Evolutionary conservation across 1,140 invertebrate genomes (phyloP), one percentile per base, ranked within the genome.

Genomic region (Pseudoatta argentina): DNA sequence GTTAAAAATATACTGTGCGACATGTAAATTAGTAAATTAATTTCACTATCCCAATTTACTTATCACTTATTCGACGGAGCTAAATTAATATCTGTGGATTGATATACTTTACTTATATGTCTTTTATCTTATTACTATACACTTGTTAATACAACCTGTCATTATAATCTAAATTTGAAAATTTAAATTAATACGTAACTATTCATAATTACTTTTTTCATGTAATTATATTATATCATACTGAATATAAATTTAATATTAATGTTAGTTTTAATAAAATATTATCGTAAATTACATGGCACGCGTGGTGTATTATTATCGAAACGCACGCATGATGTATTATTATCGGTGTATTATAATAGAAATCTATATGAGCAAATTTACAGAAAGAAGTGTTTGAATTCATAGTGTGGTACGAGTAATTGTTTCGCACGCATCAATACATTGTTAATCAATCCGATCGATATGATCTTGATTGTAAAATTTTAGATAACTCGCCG

Each of bases 1-100:
- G 57, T 88, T 87, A 88, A 88, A 83, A 88, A 78, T 87, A 72
- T 57, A 27, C 14, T 39, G 14, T 30, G 34, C 8, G 53, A 24
- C 14, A 6, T 51, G 57, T 81, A 77, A 55, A 85, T 39, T 63
- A 71, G 18, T n/a, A 48, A 73, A 59, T 16, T n/a, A 57, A 57
- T 71, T 69, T 69, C 14, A 27, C 10, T 21, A 24, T 21, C 3
- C 39, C 66, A 27, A 72, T 73, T 12, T 12, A 61, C 14, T 73
- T 73, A 18, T 61, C n/a, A 16, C 7, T 75, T 0, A 73, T 51
- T 61, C 7, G 12, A 12, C 4, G 30, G 39, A 27, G 7, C 0
- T 2, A 57, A 66, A 34, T 66, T 78, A n/a, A 18, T 34, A 27
- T 10, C 5, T 77, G 12, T 27, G 12, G 7, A 64, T 64, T 66